Conservation (phyloP, 2,888 invertebrate genomes). For the Megalurothrips usitatus region DNA sequence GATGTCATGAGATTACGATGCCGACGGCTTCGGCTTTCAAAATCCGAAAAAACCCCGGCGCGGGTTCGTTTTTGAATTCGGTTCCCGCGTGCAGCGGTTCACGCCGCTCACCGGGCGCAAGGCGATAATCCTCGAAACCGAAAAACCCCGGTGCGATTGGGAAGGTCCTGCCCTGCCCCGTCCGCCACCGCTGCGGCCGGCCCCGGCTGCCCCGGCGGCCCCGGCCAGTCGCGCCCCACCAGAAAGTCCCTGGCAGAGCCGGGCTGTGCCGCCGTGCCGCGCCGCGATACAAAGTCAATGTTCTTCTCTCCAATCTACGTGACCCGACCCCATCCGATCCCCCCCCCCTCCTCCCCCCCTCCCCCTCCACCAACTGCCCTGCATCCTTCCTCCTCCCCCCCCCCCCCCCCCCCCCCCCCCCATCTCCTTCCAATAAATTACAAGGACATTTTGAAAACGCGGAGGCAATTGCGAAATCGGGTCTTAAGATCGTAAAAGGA, state of each 20-base stretch:
- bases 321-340: constrained; percentile 24
- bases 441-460: constrained; percentile 30
- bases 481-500: too few relatives aligned
- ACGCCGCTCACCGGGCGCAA: too few relatives aligned
- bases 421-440: constrained; percentile 27
- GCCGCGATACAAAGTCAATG: too few relatives aligned
- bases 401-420: background rate
- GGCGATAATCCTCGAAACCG: background rate
- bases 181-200: background rate
- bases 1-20: background rate
- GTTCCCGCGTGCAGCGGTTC: too few relatives aligned
- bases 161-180: background rate
- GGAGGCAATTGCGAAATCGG: background rate
- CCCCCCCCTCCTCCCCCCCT: constrained; percentile 31
- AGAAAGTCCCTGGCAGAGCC: background rate
- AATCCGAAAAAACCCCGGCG: background rate
- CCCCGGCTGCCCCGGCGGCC: background rate
- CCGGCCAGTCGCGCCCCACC: background rate
- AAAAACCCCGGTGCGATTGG: background rate
- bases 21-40: background rate
- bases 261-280: too few relatives aligned
- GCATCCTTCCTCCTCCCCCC: background rate
- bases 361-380: background rate
- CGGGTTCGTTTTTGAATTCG: too few relatives aligned
- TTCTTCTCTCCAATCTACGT: too few relatives aligned